Evolutionary conservation across 2,888 invertebrate genomes (phyloP), one percentile per base, ranked within the genome.

Genomic region (Heliothis peltigera): DNA sequence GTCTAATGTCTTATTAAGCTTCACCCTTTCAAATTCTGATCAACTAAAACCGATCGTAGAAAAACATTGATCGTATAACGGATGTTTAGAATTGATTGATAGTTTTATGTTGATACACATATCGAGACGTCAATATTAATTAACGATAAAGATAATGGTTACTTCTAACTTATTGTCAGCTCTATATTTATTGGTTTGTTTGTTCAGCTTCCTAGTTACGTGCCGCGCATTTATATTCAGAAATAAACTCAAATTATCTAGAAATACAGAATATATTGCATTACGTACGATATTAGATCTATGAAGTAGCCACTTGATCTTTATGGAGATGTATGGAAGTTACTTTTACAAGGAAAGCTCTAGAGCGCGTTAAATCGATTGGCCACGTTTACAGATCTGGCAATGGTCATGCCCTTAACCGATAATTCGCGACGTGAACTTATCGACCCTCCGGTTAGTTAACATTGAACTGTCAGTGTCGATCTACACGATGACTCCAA

Each of bases 401-500:
- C 73, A 76, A 72, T 74, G 70, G 64, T 52, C 70, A 55, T 80
- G 83, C 71, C 82, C 83, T 82, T 82, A 79, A 79, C 75, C 72
- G 67, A 66, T 65, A 72, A 63, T 70, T 73, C 72, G 69, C 67
- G 72, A 58, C 74, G 74, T 70, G 77, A 77, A 82, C 82, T 76
- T 81, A 80, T 80, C 73, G 83, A 81, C 84, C 81, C 80, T 77
- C 77, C 70, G 55, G 55, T 73, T 60, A 58, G 61, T 71, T 79
- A 79, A 78, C 83, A 85, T 84, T 85, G 85, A 86, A 81, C 83
- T 84, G 76, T 76, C 82, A 71, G 68, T 74, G 75, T 53, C 70
- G 64, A 64, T 69, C 53, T 49, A 54, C 49, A 44, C 64, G 35
- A 64, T 64, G 51, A 75, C 51, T 58, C 53, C 56, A 58, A 54